phyloP scores from a whole-genome alignment of 1,140 invertebrate species.

The Sitobion miscanthi region DNA sequence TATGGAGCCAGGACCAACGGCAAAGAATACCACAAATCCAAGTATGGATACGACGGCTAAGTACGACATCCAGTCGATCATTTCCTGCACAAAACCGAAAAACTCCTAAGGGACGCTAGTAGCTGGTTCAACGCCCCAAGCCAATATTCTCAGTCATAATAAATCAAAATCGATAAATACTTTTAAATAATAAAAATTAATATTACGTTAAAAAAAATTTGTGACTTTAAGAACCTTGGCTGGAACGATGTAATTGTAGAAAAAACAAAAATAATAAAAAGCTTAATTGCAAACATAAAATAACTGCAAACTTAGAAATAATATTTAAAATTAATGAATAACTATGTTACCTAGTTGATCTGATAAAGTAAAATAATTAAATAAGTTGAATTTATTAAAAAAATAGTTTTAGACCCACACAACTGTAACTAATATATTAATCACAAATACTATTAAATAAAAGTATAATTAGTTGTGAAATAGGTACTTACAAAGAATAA shows the following conservation, averaged over 20 bases:
- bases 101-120: conserved; percentile 78
- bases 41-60: conserved; percentile 92
- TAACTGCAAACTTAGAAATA: conserved; percentile 28
- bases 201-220: background rate
- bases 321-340: background rate
- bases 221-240: conserved; percentile 45
- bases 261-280: conserved; percentile 38
- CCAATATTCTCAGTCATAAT: conserved; percentile 48
- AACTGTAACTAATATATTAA: background rate
- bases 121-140: conserved; percentile 23
- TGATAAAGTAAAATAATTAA: background rate
- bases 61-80: conserved; percentile 97
- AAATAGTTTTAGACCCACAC: background rate
- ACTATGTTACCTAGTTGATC: background rate
- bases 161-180: conserved; percentile 6
- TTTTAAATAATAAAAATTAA: conserved; percentile 31
- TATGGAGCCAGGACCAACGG: conserved; percentile 94
- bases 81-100: conserved; percentile 94
- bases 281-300: conserved; percentile 40
- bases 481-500: background rate
- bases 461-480: background rate
- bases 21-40: conserved; percentile 96
- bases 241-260: conserved; percentile 34
- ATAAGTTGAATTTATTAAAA: background rate
- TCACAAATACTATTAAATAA: background rate